Base-by-base conservation (phyloP, 2,113 vertebrate genomes). In the Eleginops maclovinus region DNA sequence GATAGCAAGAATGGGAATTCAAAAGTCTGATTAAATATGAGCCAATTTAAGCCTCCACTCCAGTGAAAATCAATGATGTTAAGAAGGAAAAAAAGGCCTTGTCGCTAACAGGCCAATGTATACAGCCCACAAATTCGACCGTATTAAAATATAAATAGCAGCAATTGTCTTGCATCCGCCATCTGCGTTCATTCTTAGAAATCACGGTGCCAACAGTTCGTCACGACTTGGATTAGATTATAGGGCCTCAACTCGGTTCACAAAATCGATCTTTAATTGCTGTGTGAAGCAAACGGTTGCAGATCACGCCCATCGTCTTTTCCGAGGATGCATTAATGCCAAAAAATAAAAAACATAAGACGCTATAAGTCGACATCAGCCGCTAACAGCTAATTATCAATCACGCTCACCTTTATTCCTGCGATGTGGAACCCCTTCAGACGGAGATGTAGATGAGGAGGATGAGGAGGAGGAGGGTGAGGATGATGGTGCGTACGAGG, bases 181-280 rank as follows among this genome's bases (percentile, higher is more conserved):
- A 80, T 72, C 62, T 31, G 62, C 3, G 67, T 62, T 70, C 36
- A 56, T 77, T 84, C 65, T 49, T 24, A 43, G 73, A 77, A 80
- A 86, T 53, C 79, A 19, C 68, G 19, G 51, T 7, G 41, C 14
- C 66, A 53, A 62, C 70, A 61, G 17, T 21, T 59, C 24, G 84
- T 90, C 92, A 89, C 90, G 90, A 91, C 59, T 26, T 47, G 73
- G 44, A 77, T 68, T 11, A 60, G 70, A 87, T 84, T 54, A 82
- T 22, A 56, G 66, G 49, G 66, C 60, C 43, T n/a, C 40, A 22
- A 68, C 68, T 72, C 22, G 21, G 82, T 83, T 84, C 71, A 88
- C 70, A 74, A 79, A 84, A 88, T 81, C 75, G 67, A 79, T 77
- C 51, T 50, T 36, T 73, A 87, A 89, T 86, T 67, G 62, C 81